These are phyloP conservation scores for Macrotrachela quadricornifera DNA, from an alignment of 1,140 invertebrate genomes.

Conservation along the genomic window DNA sequence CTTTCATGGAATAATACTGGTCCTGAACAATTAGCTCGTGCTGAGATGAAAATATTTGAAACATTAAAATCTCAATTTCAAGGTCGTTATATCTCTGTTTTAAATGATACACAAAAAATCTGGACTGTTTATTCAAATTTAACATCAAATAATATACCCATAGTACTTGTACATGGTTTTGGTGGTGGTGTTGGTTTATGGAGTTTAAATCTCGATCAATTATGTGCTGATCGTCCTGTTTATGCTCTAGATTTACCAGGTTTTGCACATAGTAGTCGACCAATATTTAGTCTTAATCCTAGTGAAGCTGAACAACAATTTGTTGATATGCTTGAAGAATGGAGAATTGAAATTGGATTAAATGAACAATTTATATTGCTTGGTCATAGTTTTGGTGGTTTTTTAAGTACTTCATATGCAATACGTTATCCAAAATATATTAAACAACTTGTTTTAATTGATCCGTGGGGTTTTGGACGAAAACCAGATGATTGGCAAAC, in stretches of 20 bases:
- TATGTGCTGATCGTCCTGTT: no score
- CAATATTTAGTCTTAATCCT: slow-evolving; percentile 54
- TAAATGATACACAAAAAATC: slow-evolving; percentile 8
- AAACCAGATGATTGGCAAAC: slow-evolving; percentile 24
- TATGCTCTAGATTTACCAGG: slow-evolving; percentile 82
- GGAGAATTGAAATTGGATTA: slow-evolving; percentile 67
- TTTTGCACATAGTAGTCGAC: slow-evolving; percentile 74
- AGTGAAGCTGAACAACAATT: slow-evolving; percentile 62
- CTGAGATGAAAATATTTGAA: slow-evolving; percentile 2
- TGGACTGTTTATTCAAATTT: slow-evolving; percentile 8
- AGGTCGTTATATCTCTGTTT: background rate
- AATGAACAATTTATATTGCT: slow-evolving; percentile 52
- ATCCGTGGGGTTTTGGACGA: slow-evolving; percentile 89
- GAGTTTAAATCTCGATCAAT: no score
- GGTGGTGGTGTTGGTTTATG: slow-evolving; percentile 77
- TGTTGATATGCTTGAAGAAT: slow-evolving; percentile 75
- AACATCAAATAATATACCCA: slow-evolving; percentile 32
- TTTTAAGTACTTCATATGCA: slow-evolving; percentile 70
- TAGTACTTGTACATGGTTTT: slow-evolving; percentile 76
- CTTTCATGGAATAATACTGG: no score
- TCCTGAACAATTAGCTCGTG: no score
- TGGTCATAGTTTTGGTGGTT: slow-evolving; percentile 85
- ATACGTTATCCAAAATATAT: slow-evolving; percentile 44
- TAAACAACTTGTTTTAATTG: slow-evolving; percentile 68
- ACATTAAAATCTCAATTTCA: background rate